Evolutionary conservation across 2,888 invertebrate genomes (phyloP).

Genomic region (Suillia variegata): DNA sequence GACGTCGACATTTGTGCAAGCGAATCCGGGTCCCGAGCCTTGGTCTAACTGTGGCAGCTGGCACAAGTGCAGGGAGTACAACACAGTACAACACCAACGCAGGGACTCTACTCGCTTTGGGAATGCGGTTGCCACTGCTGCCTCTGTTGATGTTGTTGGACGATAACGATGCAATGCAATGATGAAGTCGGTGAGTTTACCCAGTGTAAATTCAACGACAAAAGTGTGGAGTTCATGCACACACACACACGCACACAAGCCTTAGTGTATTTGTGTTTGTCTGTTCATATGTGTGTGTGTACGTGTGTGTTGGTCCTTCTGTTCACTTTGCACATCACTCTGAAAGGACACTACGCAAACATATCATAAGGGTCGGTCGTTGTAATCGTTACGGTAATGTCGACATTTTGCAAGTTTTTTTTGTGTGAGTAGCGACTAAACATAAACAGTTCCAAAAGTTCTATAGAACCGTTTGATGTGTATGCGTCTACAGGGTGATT

Average conservation of each 20-base stretch:
- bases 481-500: too few species aligned
- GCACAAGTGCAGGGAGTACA: background rate
- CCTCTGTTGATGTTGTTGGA: constrained; percentile 8
- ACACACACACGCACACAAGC: background rate
- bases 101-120: constrained; percentile 8
- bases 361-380: constrained; percentile 49
- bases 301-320: background rate
- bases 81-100: constrained; percentile 2
- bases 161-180: background rate
- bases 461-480: too few species aligned
- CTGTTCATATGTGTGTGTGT: background rate
- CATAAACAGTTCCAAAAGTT: constrained; percentile 16
- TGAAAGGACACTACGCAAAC: constrained; percentile 33
- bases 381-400: constrained; percentile 45
- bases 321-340: background rate
- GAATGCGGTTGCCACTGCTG: constrained; percentile 8
- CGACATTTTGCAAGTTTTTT: constrained; percentile 25
- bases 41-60: too few species aligned
- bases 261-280: background rate
- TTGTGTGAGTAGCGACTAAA: background rate
- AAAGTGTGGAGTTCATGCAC: background rate
- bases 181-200: constrained; percentile 5
- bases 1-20: constrained; percentile 1
- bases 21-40: too few species aligned
- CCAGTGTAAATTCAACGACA: constrained; percentile 13